phyloP scores from a whole-genome alignment of 2,797 vertebrate species.

The Gymnocypris eckloni region DNA sequence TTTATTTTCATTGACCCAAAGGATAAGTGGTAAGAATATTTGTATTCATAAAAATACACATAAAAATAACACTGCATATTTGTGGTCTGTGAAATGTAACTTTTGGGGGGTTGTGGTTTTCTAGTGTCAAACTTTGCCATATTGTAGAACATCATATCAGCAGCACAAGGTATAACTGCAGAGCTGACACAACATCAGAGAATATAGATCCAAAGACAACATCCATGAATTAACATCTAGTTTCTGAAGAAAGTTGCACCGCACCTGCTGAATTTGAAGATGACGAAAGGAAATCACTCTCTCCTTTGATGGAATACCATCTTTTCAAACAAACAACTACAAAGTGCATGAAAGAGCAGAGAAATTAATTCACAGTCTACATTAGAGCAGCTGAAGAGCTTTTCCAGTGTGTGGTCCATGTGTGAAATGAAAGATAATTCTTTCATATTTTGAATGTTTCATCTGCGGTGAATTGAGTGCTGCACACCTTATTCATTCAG shows the following conservation, averaged over 20 bases:
- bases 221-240: constrained; percentile 3
- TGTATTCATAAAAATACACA: background rate
- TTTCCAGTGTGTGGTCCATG: constrained; percentile 19
- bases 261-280: constrained; percentile 1
- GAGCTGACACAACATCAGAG: background rate
- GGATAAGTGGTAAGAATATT: background rate
- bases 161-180: background rate
- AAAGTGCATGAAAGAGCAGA: constrained; percentile 48
- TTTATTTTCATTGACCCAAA: background rate
- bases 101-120: too few relatives aligned
- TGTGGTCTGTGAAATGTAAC: background rate
- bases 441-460: constrained; percentile 28
- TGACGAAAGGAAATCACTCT: constrained; percentile 13
- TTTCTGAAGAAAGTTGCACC: background rate
- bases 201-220: constrained; percentile 28
- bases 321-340: constrained; percentile 49
- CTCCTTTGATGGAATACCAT: constrained; percentile 39
- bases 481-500: constrained; percentile 8
- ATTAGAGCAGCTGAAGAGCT: background rate
- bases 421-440: constrained; percentile 37
- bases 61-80: background rate
- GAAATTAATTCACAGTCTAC: constrained; percentile 48
- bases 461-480: background rate
- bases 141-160: background rate
- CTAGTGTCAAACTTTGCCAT: background rate